Percentiles rank a stretch among this genome's conserved stretches.
phyloP scores from a whole-genome alignment of 92 coral and sea anemone genomes.

The Phenganax subtilis region DNA sequence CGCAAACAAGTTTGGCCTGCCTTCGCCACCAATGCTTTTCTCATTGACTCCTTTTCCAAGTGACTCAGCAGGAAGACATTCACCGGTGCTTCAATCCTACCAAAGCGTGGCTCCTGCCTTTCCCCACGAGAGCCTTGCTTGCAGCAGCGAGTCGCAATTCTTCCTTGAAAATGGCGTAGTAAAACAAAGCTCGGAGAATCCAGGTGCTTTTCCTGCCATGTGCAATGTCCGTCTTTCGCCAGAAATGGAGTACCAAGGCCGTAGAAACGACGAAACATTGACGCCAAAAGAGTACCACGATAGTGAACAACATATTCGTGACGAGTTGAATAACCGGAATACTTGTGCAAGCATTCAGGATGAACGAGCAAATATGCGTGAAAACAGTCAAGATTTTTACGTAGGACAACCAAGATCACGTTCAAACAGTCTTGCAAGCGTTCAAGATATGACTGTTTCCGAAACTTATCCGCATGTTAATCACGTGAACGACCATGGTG shows the following conservation, averaged over 20 bases:
- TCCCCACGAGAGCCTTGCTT: background rate
- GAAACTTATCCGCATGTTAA: background rate
- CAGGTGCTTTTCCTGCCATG: background rate
- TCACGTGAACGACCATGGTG: background rate
- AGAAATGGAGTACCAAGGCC: background rate
- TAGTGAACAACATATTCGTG: background rate
- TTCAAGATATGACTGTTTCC: background rate
- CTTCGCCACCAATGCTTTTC: conserved; percentile 48
- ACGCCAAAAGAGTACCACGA: background rate
- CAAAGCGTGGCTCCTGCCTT: background rate
- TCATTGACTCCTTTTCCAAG: conserved; percentile 19
- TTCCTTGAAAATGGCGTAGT: background rate
- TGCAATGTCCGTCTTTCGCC: background rate
- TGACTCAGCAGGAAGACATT: background rate
- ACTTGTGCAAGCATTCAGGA: background rate
- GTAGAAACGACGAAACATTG: background rate
- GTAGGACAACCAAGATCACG: background rate
- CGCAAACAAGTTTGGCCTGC: conserved; percentile 59
- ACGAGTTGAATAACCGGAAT: background rate
- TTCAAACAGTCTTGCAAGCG: background rate
- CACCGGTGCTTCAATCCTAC: conserved; percentile 9
- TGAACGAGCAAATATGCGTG: background rate
- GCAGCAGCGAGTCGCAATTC: background rate
- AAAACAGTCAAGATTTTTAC: conserved; percentile 3
- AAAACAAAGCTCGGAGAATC: background rate